Evolutionary conservation across 2,888 invertebrate genomes (phyloP), one percentile per base, ranked within the genome.

Genomic region (Resseliella maxima): DNA sequence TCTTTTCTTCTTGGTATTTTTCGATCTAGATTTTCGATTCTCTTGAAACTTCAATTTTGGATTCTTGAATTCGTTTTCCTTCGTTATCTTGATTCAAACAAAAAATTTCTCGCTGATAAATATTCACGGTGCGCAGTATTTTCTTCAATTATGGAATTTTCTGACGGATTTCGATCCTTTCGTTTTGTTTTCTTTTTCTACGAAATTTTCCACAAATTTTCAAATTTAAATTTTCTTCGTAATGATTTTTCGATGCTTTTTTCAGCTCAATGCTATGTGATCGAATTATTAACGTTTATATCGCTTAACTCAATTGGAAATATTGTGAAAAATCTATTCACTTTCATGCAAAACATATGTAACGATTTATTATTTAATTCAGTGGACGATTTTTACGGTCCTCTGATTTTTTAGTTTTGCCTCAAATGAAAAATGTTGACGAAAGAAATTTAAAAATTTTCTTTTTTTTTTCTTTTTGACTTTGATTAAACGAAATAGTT

Each of bases 251-350:
- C 31, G 35, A 6, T 31, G 15, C 2, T 31, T 31, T 15, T 18
- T n/a, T 5, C 12, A 18, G 31, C 31, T 72, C 31, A 31, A 41
- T 83, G 83, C 83, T 83, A 83, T 38, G 83, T 83, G 1, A 83
- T 41, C 83, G 83, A 83, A 83, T 83, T 83, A 83, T 83, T 83
- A 24, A 41, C 41, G 41, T 83, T 81, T 83, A 83, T 83, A 10
- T 83, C 83, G 12, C n/a, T 38, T 36, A 83, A 24, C 41, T 38
- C 41, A 83, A 83, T 83, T 12, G 41, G 35, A n/a, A 83, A 6
- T 38, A 36, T 83, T 83, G 83, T 83, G 83, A 83, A 83, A 83
- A 38, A 83, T 83, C 24, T 83, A 1, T 83, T 83, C 38, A 83
- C 83, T 83, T 83, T 36, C 38, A 83, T 83, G 41, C 41, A 36